phyloP scores from a whole-genome alignment of 53 echinoderm and acorn worm species.

The Stichopus horrens region DNA sequence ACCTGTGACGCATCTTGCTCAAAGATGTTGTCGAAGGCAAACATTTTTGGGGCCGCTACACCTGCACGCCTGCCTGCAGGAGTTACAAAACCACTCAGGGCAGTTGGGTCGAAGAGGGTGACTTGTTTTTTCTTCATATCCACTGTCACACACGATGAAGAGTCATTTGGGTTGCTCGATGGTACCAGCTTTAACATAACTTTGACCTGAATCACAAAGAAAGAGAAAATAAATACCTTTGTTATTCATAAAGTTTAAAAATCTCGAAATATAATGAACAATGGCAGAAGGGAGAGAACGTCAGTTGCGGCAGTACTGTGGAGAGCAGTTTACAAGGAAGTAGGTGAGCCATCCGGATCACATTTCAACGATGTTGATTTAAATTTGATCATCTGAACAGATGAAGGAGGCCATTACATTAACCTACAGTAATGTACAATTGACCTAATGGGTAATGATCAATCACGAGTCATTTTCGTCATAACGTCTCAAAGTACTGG shows the following conservation, averaged over 20 bases:
- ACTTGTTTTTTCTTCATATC: slow-evolving; percentile 97
- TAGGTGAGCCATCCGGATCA: too few species aligned
- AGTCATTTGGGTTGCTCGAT: slow-evolving; percentile 78
- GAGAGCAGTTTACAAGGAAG: too few species aligned
- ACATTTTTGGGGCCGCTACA: slow-evolving; percentile 98
- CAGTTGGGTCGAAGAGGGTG: slow-evolving; percentile 96
- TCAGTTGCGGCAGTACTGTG: too few species aligned
- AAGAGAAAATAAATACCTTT: neutral
- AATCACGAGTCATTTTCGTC: too few species aligned
- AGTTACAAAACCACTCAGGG: slow-evolving; percentile 84
- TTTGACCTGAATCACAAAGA: slow-evolving; percentile 69
- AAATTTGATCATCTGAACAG: too few species aligned
- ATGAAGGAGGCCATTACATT: too few species aligned
- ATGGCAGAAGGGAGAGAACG: too few species aligned
- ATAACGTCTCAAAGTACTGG: too few species aligned
- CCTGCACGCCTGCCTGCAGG: slow-evolving; percentile 88
- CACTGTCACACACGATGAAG: slow-evolving; percentile 87
- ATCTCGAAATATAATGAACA: neutral
- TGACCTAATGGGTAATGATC: too few species aligned
- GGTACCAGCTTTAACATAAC: slow-evolving; percentile 94
- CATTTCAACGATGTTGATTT: too few species aligned
- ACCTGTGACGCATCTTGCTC: slow-evolving; percentile 93
- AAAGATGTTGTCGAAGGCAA: slow-evolving; percentile 95
- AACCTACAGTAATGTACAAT: too few species aligned
- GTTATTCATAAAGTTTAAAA: neutral